Evolutionary conservation across 2,888 invertebrate species (phyloP).

Genomic region (Ctena decussata): DNA sequence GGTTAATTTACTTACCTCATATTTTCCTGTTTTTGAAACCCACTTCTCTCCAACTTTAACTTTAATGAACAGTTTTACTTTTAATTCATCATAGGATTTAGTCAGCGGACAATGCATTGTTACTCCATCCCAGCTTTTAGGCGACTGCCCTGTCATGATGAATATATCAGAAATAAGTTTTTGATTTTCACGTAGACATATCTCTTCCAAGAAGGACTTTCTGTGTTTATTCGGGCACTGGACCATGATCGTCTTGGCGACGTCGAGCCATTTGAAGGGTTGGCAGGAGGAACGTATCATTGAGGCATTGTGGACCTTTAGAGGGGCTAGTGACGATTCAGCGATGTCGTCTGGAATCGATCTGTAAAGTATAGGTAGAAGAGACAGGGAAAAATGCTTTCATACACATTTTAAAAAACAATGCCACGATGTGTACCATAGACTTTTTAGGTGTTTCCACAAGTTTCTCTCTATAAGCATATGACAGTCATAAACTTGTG

Average conservation of each 20-base stretch:
- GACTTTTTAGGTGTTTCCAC: no score
- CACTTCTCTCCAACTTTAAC: constrained; percentile 58
- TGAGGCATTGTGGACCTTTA: constrained; percentile 52
- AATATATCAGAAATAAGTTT: constrained; percentile 64
- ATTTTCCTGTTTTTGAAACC: constrained; percentile 40
- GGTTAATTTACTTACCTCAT: constrained; percentile 48
- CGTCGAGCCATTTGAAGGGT: constrained; percentile 61
- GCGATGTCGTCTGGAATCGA: constrained; percentile 62
- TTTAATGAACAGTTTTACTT: constrained; percentile 58
- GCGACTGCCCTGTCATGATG: constrained; percentile 41
- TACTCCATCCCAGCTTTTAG: constrained; percentile 47
- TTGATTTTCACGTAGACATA: constrained; percentile 55
- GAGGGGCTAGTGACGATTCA: constrained; percentile 56
- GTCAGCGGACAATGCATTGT: constrained; percentile 61
- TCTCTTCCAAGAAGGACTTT: constrained; percentile 54
- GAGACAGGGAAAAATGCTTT: no score
- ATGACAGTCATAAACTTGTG: no score
- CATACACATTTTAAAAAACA: no score
- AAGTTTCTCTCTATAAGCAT: no score
- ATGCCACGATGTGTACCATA: no score
- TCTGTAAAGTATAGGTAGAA: constrained; percentile 21
- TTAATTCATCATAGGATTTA: constrained; percentile 56
- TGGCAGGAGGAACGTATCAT: constrained; percentile 56
- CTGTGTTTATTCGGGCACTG: constrained; percentile 59
- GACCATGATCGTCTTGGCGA: constrained; percentile 49